phyloP scores from a whole-genome alignment of 2,113 vertebrate genomes.

The Chauna torquata region DNA sequence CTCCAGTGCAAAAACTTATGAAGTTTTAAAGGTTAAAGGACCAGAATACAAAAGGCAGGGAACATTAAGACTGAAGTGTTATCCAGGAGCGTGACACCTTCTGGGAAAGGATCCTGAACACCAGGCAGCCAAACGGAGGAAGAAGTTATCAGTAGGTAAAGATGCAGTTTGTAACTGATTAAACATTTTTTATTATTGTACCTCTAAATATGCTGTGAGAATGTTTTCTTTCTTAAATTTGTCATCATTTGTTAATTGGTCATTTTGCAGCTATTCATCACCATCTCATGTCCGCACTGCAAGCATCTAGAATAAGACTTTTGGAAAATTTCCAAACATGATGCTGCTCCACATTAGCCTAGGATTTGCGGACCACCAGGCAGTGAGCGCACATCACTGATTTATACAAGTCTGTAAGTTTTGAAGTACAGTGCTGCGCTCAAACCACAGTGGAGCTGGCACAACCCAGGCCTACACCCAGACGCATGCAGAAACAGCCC shows the following conservation, averaged over 20 bases:
- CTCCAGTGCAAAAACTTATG: neutral
- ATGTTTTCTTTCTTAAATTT: slow-evolving; percentile 25
- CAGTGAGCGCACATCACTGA: neutral
- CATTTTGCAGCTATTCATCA: slow-evolving; percentile 2
- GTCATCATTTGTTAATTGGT: neutral
- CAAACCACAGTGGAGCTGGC: neutral
- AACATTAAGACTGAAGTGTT: neutral
- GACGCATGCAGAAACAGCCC: fast-evolving
- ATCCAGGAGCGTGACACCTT: neutral
- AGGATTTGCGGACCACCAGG: slow-evolving; percentile 43
- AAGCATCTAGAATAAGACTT: neutral
- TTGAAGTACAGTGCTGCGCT: neutral
- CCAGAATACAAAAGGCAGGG: neutral
- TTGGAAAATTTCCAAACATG: slow-evolving; percentile 27
- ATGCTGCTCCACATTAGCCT: slow-evolving; percentile 42
- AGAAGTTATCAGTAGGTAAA: neutral
- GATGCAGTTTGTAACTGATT: neutral
- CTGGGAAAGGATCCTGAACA: neutral
- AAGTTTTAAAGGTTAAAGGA: neutral
- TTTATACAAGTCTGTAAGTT: slow-evolving; percentile 3
- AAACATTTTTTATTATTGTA: neutral
- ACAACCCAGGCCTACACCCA: neutral
- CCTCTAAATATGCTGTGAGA: neutral
- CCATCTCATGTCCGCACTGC: neutral
- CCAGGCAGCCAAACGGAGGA: neutral